Percentiles rank a stretch among this genome's conserved stretches.
These are phyloP conservation scores for Dipodomys ordii DNA, from an alignment of 2,113 vertebrate species.

Conservation along the genomic window DNA sequence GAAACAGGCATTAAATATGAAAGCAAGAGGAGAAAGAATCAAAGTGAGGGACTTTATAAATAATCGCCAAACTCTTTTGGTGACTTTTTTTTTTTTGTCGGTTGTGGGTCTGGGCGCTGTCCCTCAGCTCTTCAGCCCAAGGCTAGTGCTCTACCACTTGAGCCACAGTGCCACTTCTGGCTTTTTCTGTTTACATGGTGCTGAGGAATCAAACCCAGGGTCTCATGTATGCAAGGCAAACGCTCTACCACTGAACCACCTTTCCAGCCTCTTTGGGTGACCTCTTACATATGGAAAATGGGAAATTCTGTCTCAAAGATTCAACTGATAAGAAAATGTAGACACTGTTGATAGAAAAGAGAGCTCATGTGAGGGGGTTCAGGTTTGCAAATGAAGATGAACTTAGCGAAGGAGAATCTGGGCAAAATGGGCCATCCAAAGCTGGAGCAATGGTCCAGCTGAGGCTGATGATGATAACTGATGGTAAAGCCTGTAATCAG, in stretches of 20 bases:
- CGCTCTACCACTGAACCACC: too few relatives aligned
- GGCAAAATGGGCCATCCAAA: neutral
- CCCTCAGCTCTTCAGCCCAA: too few relatives aligned
- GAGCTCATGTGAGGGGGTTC: neutral
- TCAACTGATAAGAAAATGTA: neutral
- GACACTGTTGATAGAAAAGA: neutral
- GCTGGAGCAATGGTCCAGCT: neutral
- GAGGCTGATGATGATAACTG: neutral
- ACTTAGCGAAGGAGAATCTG: neutral
- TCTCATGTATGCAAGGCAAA: too few relatives aligned
- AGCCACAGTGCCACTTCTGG: too few relatives aligned
- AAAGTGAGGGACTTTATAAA: neutral
- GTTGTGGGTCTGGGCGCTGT: too few relatives aligned
- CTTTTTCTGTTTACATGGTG: too few relatives aligned
- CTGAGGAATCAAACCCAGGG: too few relatives aligned
- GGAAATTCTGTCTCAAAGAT: conserved; percentile 20
- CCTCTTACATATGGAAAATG: neutral
- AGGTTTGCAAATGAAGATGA: neutral
- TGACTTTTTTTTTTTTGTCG: too few relatives aligned
- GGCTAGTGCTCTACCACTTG: neutral
- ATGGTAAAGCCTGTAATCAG: neutral
- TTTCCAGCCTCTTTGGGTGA: too few relatives aligned
- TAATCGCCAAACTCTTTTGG: neutral
- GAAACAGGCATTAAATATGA: neutral
- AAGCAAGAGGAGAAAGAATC: neutral